Percentiles rank a stretch among this genome's conserved stretches.
Conservation (phyloP, 2,113 vertebrate genomes). For the Sciurus niger region DNA sequence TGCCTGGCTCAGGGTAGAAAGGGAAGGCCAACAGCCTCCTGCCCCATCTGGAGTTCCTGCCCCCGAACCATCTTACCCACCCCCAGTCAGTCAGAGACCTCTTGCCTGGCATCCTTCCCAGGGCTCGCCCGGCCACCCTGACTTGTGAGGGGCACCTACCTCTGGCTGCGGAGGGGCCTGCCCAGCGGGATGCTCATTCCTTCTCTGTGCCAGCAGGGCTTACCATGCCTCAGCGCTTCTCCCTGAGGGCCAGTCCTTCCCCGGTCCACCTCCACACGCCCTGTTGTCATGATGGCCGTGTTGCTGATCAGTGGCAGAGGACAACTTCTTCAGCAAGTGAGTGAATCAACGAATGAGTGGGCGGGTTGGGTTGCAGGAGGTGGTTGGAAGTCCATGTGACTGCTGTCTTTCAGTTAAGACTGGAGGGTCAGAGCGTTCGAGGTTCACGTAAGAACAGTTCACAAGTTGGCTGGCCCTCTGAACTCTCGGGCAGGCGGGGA, state of each 20-base stretch:
- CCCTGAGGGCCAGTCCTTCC: too few relatives aligned
- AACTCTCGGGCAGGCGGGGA: accelerated
- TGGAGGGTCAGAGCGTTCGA: not conserved
- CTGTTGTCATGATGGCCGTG: accelerated
- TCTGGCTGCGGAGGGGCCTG: not conserved
- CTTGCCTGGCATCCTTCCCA: accelerated
- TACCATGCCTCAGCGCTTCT: accelerated
- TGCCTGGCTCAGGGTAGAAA: not conserved
- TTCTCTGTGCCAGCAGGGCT: accelerated
- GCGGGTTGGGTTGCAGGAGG: too few relatives aligned
- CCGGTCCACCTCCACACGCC: accelerated
- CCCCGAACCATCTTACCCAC: not conserved
- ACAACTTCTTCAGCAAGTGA: not conserved
- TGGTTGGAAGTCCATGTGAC: accelerated
- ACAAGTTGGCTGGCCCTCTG: too few relatives aligned
- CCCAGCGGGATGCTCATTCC: accelerated
- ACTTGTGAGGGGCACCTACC: not conserved
- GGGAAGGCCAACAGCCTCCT: accelerated
- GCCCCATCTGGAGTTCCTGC: accelerated
- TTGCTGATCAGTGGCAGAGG: too few relatives aligned
- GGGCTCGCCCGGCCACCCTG: accelerated
- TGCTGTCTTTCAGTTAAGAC: not conserved
- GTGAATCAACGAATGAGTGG: not conserved
- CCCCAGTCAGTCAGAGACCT: too few relatives aligned
- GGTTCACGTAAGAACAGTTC: not conserved